A percentile compares a stretch with the other conserved stretches of the same genome.
Conservation (phyloP, 2,797 vertebrate genomes). For the Gallinago stenura region DNA sequence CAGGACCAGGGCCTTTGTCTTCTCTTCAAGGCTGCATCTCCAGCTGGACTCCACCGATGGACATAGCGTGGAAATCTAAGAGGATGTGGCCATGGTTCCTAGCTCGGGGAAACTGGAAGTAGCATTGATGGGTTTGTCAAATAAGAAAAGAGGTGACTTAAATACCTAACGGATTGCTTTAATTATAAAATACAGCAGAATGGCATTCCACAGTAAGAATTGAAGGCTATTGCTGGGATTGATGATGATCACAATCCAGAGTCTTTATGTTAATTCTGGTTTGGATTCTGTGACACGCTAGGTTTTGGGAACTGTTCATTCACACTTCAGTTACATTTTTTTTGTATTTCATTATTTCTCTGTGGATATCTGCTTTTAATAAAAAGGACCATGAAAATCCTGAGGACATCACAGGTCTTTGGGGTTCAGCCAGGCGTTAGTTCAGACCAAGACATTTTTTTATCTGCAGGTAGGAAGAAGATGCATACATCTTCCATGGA, state of each 20-base stretch:
- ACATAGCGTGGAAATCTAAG: rapidly evolving
- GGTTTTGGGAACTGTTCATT: neutral
- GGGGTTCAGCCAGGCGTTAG: neutral
- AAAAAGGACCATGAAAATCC: neutral
- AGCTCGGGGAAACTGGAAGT: neutral
- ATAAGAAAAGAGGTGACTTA: neutral
- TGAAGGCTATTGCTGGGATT: neutral
- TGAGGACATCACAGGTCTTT: neutral
- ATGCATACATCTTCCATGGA: neutral
- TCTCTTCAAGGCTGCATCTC: neutral
- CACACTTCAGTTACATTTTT: neutral
- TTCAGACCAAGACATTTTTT: neutral
- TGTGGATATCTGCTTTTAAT: conserved; percentile 12
- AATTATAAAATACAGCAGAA: neutral
- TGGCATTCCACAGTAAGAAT: neutral
- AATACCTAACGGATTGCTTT: neutral
- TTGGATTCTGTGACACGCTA: neutral
- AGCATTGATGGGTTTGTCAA: neutral
- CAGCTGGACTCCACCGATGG: neutral
- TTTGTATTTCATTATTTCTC: neutral
- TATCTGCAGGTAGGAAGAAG: neutral
- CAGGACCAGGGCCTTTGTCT: neutral
- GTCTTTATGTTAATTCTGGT: neutral
- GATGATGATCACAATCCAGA: neutral
- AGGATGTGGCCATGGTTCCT: rapidly evolving